Conservation (phyloP, 2,888 invertebrate genomes). For the Aspidiotus destructor region DNA sequence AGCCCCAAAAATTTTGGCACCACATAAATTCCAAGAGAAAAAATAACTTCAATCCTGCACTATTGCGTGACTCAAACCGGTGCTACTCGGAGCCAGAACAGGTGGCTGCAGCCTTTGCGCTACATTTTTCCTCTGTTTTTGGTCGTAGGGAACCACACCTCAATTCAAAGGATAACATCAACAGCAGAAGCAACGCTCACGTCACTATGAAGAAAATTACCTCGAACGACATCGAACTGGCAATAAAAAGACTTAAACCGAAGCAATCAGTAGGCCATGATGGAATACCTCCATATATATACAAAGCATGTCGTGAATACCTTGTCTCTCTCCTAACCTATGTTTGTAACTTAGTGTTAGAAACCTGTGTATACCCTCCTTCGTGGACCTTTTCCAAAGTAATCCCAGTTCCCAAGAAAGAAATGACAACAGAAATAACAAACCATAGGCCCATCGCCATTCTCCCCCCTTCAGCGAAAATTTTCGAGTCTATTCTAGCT, state of each 20-base stretch:
- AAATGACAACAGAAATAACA: neutral
- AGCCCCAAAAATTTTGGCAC: neutral
- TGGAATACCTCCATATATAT: neutral
- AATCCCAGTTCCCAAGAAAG: too few relatives aligned
- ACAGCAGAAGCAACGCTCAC: too few relatives aligned
- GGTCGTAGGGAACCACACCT: too few relatives aligned
- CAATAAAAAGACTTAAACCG: neutral
- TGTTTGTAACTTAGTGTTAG: neutral
- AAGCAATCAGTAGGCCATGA: neutral
- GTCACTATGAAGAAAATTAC: neutral
- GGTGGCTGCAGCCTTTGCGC: neutral
- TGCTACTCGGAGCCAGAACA: neutral
- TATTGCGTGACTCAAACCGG: neutral
- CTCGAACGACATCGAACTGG: neutral
- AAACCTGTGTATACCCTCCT: neutral
- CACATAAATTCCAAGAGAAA: neutral
- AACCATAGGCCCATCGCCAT: neutral
- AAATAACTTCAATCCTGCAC: neutral
- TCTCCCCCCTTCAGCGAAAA: neutral
- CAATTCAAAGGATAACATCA: too few relatives aligned
- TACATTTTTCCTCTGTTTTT: neutral
- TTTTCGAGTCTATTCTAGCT: neutral
- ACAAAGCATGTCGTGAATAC: neutral
- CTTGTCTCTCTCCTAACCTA: neutral
- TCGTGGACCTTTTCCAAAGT: neutral